Conservation (phyloP, 2,888 invertebrate species). For the Dicyrtomina minuta region DNA sequence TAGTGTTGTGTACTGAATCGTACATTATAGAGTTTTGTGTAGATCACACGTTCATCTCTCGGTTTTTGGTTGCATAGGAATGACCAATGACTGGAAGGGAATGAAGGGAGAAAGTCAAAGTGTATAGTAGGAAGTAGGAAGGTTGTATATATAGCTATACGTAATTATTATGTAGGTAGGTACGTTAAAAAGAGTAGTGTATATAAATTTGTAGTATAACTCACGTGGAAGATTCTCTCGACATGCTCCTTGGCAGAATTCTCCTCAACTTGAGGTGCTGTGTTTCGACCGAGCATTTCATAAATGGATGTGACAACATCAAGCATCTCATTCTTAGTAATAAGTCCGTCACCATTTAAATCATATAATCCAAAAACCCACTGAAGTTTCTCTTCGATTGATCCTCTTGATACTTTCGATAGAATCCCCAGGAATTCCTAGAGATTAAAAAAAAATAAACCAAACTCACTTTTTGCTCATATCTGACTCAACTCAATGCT, state of each 20-base stretch:
- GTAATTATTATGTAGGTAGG: not conserved
- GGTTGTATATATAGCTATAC: not conserved
- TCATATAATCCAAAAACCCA: conserved; percentile 89
- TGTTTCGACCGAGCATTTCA: conserved; percentile 79
- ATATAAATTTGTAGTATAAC: conserved; percentile 55
- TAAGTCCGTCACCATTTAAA: conserved; percentile 80
- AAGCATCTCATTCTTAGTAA: conserved; percentile 80
- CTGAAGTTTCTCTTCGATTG: conserved; percentile 78
- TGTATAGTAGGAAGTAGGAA: not conserved
- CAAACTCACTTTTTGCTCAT: conserved; percentile 3
- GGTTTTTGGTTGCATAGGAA: too few species aligned
- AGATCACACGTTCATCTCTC: too few species aligned
- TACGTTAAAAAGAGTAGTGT: not conserved
- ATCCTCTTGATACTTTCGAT: conserved; percentile 80
- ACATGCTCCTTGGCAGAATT: conserved; percentile 79
- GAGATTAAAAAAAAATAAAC: conserved; percentile 36
- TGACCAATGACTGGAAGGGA: too few species aligned
- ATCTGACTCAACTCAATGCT: not conserved
- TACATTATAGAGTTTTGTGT: too few species aligned
- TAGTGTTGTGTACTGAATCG: too few species aligned
- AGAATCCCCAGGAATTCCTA: conserved; percentile 83
- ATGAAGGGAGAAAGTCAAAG: too few species aligned
- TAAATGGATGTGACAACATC: conserved; percentile 81
- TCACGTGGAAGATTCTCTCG: conserved; percentile 80
- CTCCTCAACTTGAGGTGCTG: conserved; percentile 71